These are phyloP conservation scores for Megalops cyprinoides DNA, from an alignment of 2,797 vertebrate species.

Conservation along the genomic window DNA sequence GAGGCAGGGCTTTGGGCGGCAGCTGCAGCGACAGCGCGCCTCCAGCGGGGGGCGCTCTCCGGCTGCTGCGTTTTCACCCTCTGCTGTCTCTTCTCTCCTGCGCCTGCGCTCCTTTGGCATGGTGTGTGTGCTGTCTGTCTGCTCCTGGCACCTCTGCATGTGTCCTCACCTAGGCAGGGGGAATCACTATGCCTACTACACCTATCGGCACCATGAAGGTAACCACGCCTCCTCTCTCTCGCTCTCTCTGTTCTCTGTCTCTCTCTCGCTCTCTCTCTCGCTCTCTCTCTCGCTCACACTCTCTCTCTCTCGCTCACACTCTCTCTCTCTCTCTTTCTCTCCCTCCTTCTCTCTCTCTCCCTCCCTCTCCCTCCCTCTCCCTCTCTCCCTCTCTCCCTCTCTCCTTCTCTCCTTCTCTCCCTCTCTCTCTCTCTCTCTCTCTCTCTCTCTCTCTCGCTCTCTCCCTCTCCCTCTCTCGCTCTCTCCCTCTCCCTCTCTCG, in stretches of 20 bases:
- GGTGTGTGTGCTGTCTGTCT: slow-evolving; percentile 80
- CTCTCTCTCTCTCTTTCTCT: not conserved
- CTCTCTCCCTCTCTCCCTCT: slow-evolving; percentile 48
- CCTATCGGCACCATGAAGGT: slow-evolving; percentile 92
- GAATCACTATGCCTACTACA: slow-evolving; percentile 97
- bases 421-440: too few relatives aligned
- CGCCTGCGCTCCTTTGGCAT: slow-evolving; percentile 70
- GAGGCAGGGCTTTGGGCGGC: not conserved
- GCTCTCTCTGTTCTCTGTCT: too few relatives aligned
- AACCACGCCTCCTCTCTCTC: slow-evolving; percentile 59
- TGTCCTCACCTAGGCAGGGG: slow-evolving; percentile 90
- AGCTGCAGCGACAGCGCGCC: not conserved
- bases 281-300: slow-evolving; percentile 33
- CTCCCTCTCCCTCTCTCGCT: too few relatives aligned
- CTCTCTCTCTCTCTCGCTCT: slow-evolving; percentile 16
- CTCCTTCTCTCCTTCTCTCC: too few relatives aligned
- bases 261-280: slow-evolving; percentile 20
- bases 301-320: slow-evolving; percentile 41
- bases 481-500: slow-evolving; percentile 19
- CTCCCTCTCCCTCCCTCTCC: slow-evolving; percentile 15
- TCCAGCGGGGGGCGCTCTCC: slow-evolving; percentile 6
- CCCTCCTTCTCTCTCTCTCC: too few relatives aligned
- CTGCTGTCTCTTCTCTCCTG: slow-evolving; percentile 69
- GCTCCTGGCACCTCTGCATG: slow-evolving; percentile 85
- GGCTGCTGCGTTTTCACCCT: slow-evolving; percentile 72